Conservation (phyloP, 2,888 invertebrate species). For the Heteromyza rotundicornis region DNA sequence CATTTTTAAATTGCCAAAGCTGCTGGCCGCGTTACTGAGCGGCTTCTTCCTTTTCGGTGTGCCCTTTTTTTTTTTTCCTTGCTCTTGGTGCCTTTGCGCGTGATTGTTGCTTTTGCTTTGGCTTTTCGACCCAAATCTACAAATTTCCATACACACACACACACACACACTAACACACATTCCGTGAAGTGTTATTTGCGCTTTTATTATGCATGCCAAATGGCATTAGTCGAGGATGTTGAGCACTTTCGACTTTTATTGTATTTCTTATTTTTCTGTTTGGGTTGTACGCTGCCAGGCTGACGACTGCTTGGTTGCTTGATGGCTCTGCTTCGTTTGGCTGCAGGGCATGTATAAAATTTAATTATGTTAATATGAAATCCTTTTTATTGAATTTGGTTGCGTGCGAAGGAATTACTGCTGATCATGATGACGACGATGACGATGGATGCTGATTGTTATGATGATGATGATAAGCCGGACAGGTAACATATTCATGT, state of each 20-base stretch:
- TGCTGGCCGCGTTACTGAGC: conserved; percentile 1
- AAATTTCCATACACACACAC: not conserved
- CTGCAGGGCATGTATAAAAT: not conserved
- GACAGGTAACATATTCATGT: no score
- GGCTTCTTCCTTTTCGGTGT: not conserved
- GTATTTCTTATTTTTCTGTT: not conserved
- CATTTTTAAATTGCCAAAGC: not conserved
- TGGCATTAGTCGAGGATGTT: not conserved
- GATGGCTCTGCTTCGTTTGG: no score
- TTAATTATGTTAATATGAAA: not conserved
- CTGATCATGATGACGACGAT: not conserved
- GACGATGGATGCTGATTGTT: no score
- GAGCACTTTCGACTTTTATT: not conserved
- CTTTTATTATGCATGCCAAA: not conserved
- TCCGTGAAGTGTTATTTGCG: conserved; percentile 2
- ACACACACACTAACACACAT: not conserved
- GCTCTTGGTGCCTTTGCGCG: not conserved
- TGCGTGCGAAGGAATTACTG: not conserved
- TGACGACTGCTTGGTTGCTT: no score
- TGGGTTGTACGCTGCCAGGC: no score
- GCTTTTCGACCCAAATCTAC: not conserved
- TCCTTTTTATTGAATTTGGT: not conserved
- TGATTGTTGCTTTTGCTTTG: not conserved
- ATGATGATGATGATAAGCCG: no score
- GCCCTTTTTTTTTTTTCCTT: not conserved